These are phyloP conservation scores for Halocynthia aurantium DNA, from an alignment of 23 tunicate genomes.

Conservation along the genomic window DNA sequence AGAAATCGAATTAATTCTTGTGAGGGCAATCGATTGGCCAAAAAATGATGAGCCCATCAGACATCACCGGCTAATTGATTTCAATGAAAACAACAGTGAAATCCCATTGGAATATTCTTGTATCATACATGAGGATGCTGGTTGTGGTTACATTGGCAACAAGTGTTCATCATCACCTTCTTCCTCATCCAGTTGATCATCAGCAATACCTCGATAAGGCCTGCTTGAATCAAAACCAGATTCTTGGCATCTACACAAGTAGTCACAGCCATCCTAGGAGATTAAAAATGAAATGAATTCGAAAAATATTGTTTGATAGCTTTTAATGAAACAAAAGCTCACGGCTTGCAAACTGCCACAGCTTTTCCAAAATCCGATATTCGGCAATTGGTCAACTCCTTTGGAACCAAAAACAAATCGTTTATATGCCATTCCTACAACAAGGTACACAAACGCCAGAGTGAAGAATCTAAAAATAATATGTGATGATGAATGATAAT, in stretches of 20 bases:
- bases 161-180: constrained; percentile 78
- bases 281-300: not conserved
- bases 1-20: no score
- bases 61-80: no score
- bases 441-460: constrained; percentile 27
- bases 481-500: not conserved
- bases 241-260: constrained; percentile 45
- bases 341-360: constrained; percentile 77
- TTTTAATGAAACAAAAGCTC: constrained; percentile 7
- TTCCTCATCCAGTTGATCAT: constrained; percentile 74
- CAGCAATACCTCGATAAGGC: constrained; percentile 81
- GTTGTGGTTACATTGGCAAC: constrained; percentile 52
- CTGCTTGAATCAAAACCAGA: constrained; percentile 52
- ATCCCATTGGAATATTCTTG: no score
- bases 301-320: no score
- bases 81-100: no score
- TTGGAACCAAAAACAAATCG: constrained; percentile 68
- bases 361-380: constrained; percentile 74
- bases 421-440: constrained; percentile 53
- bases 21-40: no score
- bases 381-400: constrained; percentile 71
- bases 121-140: no score
- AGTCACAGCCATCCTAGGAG: constrained; percentile 69
- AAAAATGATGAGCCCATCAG: no score
- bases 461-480: constrained; percentile 33